Base-by-base conservation (phyloP, 2,888 invertebrate species). In the Acleris literana region DNA sequence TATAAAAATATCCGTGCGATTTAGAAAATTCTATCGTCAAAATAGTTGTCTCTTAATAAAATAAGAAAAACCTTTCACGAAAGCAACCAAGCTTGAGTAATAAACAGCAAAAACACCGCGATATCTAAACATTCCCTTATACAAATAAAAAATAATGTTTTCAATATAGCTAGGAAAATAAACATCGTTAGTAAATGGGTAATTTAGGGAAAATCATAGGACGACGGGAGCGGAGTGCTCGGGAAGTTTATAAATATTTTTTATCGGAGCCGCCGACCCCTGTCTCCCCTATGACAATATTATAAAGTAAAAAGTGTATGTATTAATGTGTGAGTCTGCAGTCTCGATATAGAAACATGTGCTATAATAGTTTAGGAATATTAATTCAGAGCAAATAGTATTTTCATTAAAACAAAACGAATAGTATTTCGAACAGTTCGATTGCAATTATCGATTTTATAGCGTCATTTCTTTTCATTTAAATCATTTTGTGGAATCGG, bases 181-280 rank as follows among this genome's bases (percentile, higher is more conserved):
- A 64, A 66, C 61, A 57, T 66, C 66, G 66, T 66, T 66, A 62
- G 66, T 62, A 66, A 59, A 66, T 79, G 74, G 74, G 81, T 83
- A 78, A 84, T 86, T 84, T 82, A 78, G 79, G 82, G 82, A 84
- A 84, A 84, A 84, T 75, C 82, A 84, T 85, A 87, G 86, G 85
- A 77, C 78, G 64, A 71, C 80, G 76, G 82, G 80, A 78, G 82
- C 76, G 72, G 74, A 75, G 78, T 77, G 82, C 76, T 82, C 81
- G 81, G 78, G 82, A 81, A 80, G 78, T 78, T 70, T 81, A 81
- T 84, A 83, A 84, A 85, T 84, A 82, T 80, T 69, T 73, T 78
- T 78, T 84, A 84, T 82, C 81, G 75, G 69, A 65, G 63, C 68
- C 74, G 75, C 70, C 70, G 76, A 67, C 72, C 67, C 71, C 71